Base-by-base conservation (phyloP, 2,888 invertebrate species). In the Mythimna albipuncta region DNA sequence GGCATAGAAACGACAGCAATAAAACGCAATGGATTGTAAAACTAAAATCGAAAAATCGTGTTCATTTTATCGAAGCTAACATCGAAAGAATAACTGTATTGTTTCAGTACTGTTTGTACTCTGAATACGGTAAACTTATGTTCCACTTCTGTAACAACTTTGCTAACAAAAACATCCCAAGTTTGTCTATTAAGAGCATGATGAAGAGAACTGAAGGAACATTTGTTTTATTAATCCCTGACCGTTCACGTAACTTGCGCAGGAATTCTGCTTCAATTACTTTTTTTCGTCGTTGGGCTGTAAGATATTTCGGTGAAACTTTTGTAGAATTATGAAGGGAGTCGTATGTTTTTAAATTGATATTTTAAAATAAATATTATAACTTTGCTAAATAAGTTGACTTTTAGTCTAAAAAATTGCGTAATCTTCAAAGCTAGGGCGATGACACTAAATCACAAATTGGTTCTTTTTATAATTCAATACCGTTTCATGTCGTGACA, bases 151-250 rank as follows among this genome's bases (percentile, higher is more conserved):
- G 74, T 73, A 62, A 83, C 62, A 78, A 84, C 70, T 81, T 84
- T 58, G 26, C 69, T 63, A 69, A 78, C 78, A 81, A 85, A 84
- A 85, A 84, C 84, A 85, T 69, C 61, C 64, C 69, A 84, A 84
- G 84, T 84, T 84, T 79, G 72, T 85, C 79, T 84, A 84, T 84
- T 84, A 84, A 66, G 76, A 76, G 55, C 54, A 79, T 81, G 82
- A 84, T 84, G 76, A 73, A 85, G 76, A 77, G 79, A 75, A 72
- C 72, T 69, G 44, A 52, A 62, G 72, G 44, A 81, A 73, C 84
- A 78, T 81, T 84, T 75, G 76, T 85, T 85, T 81, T 77, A 75
- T 85, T 85, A 80, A 83, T 82, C 75, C 64, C 84, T 73, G 58
- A 63, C 67, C 73, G 59, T 81, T 61, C 58, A 41, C 63, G 70